Percentiles rank a stretch among this genome's conserved stretches.
Evolutionary conservation across 2,797 vertebrate species (phyloP).

Genomic region (Crax fasciolata): DNA sequence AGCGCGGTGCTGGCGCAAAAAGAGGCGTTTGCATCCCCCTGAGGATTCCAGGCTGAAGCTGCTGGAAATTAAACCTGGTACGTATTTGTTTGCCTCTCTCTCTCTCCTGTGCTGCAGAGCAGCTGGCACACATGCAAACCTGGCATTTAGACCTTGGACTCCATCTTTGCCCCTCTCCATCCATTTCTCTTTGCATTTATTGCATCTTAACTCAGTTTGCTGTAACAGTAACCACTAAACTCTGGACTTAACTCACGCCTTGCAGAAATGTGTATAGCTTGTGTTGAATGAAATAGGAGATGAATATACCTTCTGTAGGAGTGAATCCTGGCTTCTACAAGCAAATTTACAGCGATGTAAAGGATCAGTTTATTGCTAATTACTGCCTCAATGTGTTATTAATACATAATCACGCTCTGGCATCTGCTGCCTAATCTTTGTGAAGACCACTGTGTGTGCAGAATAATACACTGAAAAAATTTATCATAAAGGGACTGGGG

Average conservation of each 20-base stretch:
- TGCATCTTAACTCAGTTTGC: conserved; percentile 19
- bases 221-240: neutral
- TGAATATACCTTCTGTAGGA: neutral
- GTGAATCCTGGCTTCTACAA: neutral
- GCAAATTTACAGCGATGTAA: neutral
- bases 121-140: conserved; percentile 38
- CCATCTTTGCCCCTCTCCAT: conserved; percentile 3
- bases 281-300: neutral
- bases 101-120: neutral
- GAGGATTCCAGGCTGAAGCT: conserved; percentile 93
- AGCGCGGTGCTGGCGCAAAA: conserved; percentile 97
- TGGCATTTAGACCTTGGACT: conserved; percentile 36
- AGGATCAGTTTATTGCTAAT: conserved; percentile 13
- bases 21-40: conserved; percentile 92
- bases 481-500: neutral
- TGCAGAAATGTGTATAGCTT: neutral
- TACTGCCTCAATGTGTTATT: conserved; percentile 11
- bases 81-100: conserved; percentile 55
- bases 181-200: conserved; percentile 23
- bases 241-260: neutral
- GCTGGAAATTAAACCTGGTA: conserved; percentile 94
- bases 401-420: neutral
- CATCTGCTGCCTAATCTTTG: neutral
- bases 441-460: neutral
- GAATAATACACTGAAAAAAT: neutral